phyloP scores from a whole-genome alignment of 2,113 vertebrate species.

The Petrocephalus microphthalmus region DNA sequence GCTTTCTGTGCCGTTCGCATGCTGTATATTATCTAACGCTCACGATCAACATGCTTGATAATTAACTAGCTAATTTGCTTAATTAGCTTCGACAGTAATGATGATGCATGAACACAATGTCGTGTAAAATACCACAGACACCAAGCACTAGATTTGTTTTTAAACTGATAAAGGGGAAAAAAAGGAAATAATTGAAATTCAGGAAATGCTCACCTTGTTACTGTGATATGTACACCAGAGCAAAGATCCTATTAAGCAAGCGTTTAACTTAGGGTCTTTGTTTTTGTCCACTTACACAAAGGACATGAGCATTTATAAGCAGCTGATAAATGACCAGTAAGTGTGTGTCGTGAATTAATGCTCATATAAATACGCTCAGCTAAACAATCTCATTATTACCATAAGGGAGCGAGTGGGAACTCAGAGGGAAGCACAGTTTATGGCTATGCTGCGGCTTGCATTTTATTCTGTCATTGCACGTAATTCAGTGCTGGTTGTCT shows the following conservation, averaged over 20 bases:
- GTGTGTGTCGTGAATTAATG: conserved; percentile 9
- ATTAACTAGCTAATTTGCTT: conserved; percentile 7
- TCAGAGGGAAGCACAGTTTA: conserved; percentile 52
- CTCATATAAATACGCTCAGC: conserved; percentile 36
- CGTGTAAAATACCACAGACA: not conserved
- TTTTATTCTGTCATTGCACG: conserved; percentile 43
- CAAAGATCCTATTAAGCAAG: not conserved
- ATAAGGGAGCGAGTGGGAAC: conserved; percentile 37
- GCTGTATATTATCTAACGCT: not conserved
- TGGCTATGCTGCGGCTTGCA: conserved; percentile 46
- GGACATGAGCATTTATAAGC: not conserved
- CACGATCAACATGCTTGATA: not conserved
- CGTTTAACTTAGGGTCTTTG: not conserved
- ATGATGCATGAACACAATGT: not conserved
- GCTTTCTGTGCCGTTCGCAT: not conserved
- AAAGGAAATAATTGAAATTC: not conserved
- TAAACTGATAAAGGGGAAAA: not conserved
- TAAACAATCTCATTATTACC: conserved; percentile 44
- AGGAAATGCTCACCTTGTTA: not conserved
- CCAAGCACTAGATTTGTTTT: not conserved
- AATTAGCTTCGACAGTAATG: not conserved
- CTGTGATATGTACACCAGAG: not conserved
- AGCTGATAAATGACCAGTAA: not conserved
- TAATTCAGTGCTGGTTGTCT: conserved; percentile 53
- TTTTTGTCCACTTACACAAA: not conserved